phyloP scores from a whole-genome alignment of 2,113 vertebrate genomes.

The Corythaeola cristata region DNA sequence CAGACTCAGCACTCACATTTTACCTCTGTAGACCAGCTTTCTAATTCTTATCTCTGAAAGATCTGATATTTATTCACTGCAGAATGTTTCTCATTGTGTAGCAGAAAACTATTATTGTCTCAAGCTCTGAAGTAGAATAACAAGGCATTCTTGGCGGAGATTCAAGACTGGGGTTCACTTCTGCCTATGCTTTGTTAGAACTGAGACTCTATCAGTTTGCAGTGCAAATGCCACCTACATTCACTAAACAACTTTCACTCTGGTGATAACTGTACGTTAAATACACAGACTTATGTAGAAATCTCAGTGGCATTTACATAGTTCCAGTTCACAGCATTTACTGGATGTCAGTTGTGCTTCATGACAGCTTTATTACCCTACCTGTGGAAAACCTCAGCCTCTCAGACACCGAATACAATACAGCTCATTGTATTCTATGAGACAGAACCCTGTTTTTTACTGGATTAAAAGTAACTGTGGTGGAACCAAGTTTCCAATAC shows the following conservation, averaged over 20 bases:
- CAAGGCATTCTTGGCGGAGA: neutral
- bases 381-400: conserved; percentile 11
- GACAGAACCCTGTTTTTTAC: neutral
- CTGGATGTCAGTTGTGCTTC: neutral
- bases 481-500: neutral
- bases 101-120: neutral
- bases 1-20: neutral
- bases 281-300: neutral
- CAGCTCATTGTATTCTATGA: neutral
- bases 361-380: conserved; percentile 25
- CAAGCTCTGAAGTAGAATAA: neutral
- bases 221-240: neutral
- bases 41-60: neutral
- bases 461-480: neutral
- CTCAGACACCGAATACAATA: neutral
- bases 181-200: neutral
- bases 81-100: neutral
- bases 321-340: neutral
- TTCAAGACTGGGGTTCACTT: neutral
- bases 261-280: neutral
- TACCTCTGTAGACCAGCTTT: neutral
- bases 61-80: neutral
- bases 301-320: conserved; percentile 7
- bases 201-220: neutral
- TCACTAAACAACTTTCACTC: neutral